These are phyloP conservation scores for Erannis defoliaria DNA, from an alignment of 2,888 invertebrate species.

Conservation along the genomic window DNA sequence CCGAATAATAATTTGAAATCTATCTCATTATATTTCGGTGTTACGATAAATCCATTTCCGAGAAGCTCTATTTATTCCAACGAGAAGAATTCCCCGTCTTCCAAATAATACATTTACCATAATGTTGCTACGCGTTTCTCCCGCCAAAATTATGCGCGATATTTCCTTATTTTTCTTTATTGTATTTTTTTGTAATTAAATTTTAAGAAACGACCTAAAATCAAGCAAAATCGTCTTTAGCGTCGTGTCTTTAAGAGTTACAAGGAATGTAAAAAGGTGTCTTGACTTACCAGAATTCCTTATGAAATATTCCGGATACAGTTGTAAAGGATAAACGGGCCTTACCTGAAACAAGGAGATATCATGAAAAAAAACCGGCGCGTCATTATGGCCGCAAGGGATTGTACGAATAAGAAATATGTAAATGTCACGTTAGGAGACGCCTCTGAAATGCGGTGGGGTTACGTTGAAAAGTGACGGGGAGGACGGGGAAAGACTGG, in stretches of 20 bases:
- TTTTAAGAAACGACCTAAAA: slow-evolving; percentile 26
- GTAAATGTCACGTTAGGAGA: slow-evolving; percentile 55
- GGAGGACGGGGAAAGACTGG: background rate
- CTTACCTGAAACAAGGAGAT: slow-evolving; percentile 76
- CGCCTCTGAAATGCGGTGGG: slow-evolving; percentile 12
- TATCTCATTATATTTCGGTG: slow-evolving; percentile 9
- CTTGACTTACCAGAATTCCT: slow-evolving; percentile 40
- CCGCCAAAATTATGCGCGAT: slow-evolving; percentile 40
- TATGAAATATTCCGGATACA: slow-evolving; percentile 51
- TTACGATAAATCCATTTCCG: slow-evolving; percentile 20
- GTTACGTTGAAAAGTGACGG: background rate
- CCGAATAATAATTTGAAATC: background rate
- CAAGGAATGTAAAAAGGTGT: slow-evolving; percentile 10
- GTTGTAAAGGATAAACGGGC: slow-evolving; percentile 55
- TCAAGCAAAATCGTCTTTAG: slow-evolving; percentile 16
- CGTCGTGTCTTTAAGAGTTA: slow-evolving; percentile 13
- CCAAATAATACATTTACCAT: slow-evolving; percentile 45
- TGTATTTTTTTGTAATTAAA: slow-evolving; percentile 47
- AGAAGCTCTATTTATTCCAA: slow-evolving; percentile 30
- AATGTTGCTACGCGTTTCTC: slow-evolving; percentile 39
- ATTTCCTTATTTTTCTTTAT: slow-evolving; percentile 38
- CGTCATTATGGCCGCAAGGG: slow-evolving; percentile 58
- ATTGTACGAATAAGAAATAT: slow-evolving; percentile 57
- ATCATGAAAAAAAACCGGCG: slow-evolving; percentile 57
- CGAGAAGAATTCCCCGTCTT: slow-evolving; percentile 39